Percentiles rank a stretch among this genome's conserved stretches.
Evolutionary conservation across 1,140 invertebrate species (phyloP).

Genomic region (Pseudomyrmex pallidus): DNA sequence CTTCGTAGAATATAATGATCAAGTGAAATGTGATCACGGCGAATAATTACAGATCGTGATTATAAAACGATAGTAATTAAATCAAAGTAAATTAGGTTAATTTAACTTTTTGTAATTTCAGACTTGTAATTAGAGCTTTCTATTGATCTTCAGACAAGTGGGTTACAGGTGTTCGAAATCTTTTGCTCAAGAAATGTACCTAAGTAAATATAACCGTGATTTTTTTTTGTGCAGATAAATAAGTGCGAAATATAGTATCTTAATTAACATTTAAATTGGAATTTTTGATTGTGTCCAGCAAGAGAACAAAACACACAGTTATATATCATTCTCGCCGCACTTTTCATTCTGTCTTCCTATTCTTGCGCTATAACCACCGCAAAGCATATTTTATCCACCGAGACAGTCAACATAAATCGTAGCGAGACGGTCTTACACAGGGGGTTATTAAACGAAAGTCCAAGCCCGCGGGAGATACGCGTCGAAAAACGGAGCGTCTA

Average conservation of each 20-base stretch:
- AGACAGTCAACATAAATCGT: conserved; percentile 35
- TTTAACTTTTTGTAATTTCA: neutral
- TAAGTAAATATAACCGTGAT: neutral
- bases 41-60: conserved; percentile 18
- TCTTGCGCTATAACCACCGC: neutral
- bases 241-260: neutral
- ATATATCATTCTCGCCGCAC: neutral
- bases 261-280: neutral
- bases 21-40: conserved; percentile 4
- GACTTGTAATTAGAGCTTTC: neutral
- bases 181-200: too few species aligned
- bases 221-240: neutral
- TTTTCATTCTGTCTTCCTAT: neutral
- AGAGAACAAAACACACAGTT: neutral
- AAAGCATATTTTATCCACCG: conserved; percentile 1
- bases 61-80: neutral
- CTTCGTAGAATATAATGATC: conserved; percentile 8
- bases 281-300: neutral
- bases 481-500: conserved; percentile 28
- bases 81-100: conserved; percentile 4
- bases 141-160: too few species aligned
- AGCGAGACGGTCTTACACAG: neutral
- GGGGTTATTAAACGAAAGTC: conserved; percentile 17
- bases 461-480: neutral
- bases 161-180: too few species aligned